Evolutionary conservation across 37 sponge, comb jelly and placozoan species (phyloP).

Genomic region (Theonella swinhoei): DNA sequence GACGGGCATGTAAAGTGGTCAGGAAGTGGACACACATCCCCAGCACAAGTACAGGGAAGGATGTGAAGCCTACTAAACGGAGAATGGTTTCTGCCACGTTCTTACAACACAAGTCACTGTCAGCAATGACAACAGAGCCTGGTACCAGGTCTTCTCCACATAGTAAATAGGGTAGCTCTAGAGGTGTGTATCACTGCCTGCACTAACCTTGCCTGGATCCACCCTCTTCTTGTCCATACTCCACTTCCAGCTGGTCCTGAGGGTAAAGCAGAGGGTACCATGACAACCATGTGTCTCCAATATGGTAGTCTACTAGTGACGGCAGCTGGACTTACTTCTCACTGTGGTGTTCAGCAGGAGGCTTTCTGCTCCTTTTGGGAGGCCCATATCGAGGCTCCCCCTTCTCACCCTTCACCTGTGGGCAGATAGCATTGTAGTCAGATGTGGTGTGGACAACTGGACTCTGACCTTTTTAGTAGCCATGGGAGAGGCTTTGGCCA

Average conservation of each 20-base stretch:
- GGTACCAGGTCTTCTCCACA: no score
- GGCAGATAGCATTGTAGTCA: not conserved
- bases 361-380: conserved; percentile 27
- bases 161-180: no score
- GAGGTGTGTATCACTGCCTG: not conserved
- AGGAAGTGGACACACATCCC: no score
- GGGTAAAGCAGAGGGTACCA: not conserved
- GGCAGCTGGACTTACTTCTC: conserved; percentile 63
- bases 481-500: conserved; percentile 62
- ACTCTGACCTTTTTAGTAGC: conserved; percentile 45
- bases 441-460: no score
- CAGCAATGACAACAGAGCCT: no score
- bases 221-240: conserved; percentile 56
- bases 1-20: no score
- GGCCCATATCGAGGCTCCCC: conserved; percentile 28
- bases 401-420: conserved; percentile 1
- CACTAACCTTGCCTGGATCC: conserved; percentile 48
- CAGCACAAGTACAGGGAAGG: no score
- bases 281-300: not conserved
- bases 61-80: no score
- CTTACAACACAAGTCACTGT: no score
- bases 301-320: no score
- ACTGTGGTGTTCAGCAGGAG: conserved; percentile 24
- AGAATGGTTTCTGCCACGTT: no score
- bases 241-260: conserved; percentile 60